A percentile compares a stretch with the other conserved stretches of the same genome.
These are phyloP conservation scores for Digitonthophagus gazella DNA, from an alignment of 2,888 invertebrate genomes.

Conservation along the genomic window DNA sequence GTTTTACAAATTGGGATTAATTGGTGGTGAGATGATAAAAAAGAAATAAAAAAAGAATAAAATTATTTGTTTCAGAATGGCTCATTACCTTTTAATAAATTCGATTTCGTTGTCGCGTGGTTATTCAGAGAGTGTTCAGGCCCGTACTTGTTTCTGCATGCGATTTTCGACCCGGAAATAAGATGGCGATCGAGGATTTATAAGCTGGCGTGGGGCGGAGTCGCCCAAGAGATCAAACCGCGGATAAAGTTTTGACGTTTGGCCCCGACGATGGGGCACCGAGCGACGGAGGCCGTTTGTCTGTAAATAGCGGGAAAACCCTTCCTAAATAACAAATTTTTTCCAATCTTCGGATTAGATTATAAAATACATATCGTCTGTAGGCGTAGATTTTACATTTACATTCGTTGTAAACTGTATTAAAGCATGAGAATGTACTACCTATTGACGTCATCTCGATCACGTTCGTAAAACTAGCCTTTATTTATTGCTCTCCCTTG, in stretches of 20 bases:
- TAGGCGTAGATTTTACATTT: constrained; percentile 1
- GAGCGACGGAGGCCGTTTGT: neutral
- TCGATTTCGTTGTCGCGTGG: constrained; percentile 94
- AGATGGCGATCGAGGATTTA: constrained; percentile 92
- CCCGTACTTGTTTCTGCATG: constrained; percentile 83
- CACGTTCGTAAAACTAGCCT: neutral
- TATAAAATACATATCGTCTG: constrained; percentile 11
- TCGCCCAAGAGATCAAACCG: constrained; percentile 83
- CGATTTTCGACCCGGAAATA: constrained; percentile 84
- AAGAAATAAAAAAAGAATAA: too few relatives aligned
- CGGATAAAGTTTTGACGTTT: constrained; percentile 63
- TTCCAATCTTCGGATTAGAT: constrained; percentile 3
- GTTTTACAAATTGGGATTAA: too few relatives aligned
- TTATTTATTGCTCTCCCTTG: neutral
- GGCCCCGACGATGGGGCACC: neutral
- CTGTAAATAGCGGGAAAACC: neutral
- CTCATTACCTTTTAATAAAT: constrained; percentile 89
- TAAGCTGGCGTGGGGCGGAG: constrained; percentile 92
- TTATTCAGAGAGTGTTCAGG: constrained; percentile 88
- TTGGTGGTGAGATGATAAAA: too few relatives aligned
- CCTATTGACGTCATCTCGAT: neutral
- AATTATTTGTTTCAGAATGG: constrained; percentile 66
- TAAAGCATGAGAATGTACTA: constrained; percentile 5
- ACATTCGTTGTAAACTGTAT: neutral
- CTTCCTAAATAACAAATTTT: constrained; percentile 2